Evolutionary conservation across 1,140 invertebrate species (phyloP).

Genomic region (Drosophila bocki): DNA sequence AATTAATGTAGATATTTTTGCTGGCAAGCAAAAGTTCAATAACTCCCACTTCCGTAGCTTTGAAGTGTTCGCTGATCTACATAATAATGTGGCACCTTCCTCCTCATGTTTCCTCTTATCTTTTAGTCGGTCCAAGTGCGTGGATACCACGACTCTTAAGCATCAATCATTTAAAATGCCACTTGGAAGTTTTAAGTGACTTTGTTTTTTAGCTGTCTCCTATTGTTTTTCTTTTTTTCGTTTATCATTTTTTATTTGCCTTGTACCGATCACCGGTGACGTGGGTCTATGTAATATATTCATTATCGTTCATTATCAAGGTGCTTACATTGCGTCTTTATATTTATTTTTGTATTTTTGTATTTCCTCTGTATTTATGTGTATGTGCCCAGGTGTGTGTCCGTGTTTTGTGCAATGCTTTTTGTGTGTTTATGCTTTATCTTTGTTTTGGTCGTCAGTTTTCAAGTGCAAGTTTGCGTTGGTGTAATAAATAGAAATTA

Average conservation of each 20-base stretch:
- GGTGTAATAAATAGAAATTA: slow-evolving; percentile 50
- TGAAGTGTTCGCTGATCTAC: slow-evolving; percentile 10
- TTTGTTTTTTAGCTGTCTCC: slow-evolving; percentile 14
- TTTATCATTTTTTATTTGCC: background rate
- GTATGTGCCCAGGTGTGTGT: slow-evolving; percentile 7
- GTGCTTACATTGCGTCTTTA: slow-evolving; percentile 55
- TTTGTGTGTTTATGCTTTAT: slow-evolving; percentile 21
- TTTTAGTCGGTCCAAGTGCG: slow-evolving; percentile 5
- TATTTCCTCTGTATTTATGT: slow-evolving; percentile 2
- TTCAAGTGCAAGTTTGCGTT: slow-evolving; percentile 54
- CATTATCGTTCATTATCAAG: slow-evolving; percentile 67
- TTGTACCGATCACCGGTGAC: slow-evolving; percentile 27
- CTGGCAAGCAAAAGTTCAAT: slow-evolving; percentile 4
- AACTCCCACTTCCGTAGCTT: slow-evolving; percentile 9
- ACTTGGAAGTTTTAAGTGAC: slow-evolving; percentile 15
- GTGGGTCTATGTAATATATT: slow-evolving; percentile 51
- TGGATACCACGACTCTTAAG: slow-evolving; percentile 12
- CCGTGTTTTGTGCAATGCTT: slow-evolving; percentile 25
- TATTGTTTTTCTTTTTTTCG: background rate
- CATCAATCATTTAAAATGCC: slow-evolving; percentile 19
- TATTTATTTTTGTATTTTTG: slow-evolving; percentile 25
- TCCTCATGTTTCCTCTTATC: slow-evolving; percentile 6
- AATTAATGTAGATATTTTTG: slow-evolving; percentile 3
- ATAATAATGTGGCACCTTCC: slow-evolving; percentile 9
- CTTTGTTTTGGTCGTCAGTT: slow-evolving; percentile 10